Evolutionary conservation across 2,888 invertebrate genomes (phyloP), one percentile per base, ranked within the genome.

Genomic region (Pollenia labialis): DNA sequence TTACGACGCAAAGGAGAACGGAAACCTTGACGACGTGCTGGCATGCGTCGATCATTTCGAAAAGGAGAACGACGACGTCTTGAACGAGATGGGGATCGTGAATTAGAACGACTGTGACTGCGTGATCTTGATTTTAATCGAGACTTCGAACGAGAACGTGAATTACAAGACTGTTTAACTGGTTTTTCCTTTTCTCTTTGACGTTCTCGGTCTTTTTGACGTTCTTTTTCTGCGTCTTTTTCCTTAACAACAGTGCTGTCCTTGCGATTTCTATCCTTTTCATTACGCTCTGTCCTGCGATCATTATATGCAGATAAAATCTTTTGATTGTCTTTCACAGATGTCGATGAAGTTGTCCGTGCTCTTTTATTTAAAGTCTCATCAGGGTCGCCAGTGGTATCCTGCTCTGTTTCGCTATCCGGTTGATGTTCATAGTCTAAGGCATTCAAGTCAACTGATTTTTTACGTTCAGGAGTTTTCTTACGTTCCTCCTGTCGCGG

Each of bases 371-470:
- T 56, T 40, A 58, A 23, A 3, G 23, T 32, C 8, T 68, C 81
- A n/a, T 69, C 54, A 48, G 14, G 52, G 54, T 81, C 85, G 11
- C 11, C 69, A 18, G 71, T 89, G 46, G 83, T 88, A 68, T 85
- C 90, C 72, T 77, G 54, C 79, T 89, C 89, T 48, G 87, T 87
- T 54, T 95, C 95, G 4, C 92, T 92, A 8, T 94, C 93, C 9
- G 91, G 93, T 76, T 95, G 95, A 88, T 95, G 95, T 90, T 96
- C 96, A 89, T 96, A 96, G 90, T 96, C 96, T 86, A 96, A 90
- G 0, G 96, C 96, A 90, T 96, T 96, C 92, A 96, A 96, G 90
- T 96, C 96, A 11, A 96, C 94, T 0, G 92, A 92, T 42, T 92
- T 92, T 71, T 91, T 92, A 9, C 92, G 91, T 66, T 91, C 91